Evolutionary conservation across 2,888 invertebrate genomes (phyloP).

Genomic region (Coecobrya sp.): DNA sequence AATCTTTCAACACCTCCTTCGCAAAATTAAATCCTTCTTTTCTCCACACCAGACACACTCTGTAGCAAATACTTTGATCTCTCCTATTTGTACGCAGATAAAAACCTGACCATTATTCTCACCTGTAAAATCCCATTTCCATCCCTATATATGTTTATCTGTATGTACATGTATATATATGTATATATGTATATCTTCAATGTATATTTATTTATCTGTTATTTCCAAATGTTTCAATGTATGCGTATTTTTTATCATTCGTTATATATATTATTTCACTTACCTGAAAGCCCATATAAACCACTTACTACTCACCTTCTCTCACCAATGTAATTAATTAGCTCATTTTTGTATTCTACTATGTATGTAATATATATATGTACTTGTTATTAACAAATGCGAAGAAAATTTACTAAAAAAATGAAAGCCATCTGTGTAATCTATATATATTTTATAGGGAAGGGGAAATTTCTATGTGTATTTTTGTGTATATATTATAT

Average conservation of each 20-base stretch:
- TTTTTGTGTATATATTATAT: slow-evolving; percentile 11
- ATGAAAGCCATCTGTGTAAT: slow-evolving; percentile 47
- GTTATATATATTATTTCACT: slow-evolving; percentile 28
- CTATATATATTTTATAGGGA: slow-evolving; percentile 12
- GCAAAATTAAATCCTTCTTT: background rate
- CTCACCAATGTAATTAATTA: background rate
- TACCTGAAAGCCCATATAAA: slow-evolving; percentile 6
- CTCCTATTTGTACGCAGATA: background rate
- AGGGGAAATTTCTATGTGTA: slow-evolving; percentile 25
- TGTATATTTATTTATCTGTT: slow-evolving; percentile 15
- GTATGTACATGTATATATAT: slow-evolving; percentile 48
- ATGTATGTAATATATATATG: slow-evolving; percentile 42
- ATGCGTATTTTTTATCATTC: slow-evolving; percentile 13
- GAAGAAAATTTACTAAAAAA: slow-evolving; percentile 45
- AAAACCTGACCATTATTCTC: background rate
- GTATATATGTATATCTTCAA: slow-evolving; percentile 29
- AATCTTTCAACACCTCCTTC: slow-evolving; percentile 17
- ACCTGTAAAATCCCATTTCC: slow-evolving; percentile 28
- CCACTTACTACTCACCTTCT: background rate
- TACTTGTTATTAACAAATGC: slow-evolving; percentile 71
- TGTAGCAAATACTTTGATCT: background rate
- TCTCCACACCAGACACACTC: too few species aligned
- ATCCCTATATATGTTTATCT: slow-evolving; percentile 13
- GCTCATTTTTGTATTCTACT: slow-evolving; percentile 32
- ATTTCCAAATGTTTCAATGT: slow-evolving; percentile 23